Percentiles rank a stretch among this genome's conserved stretches.
These are phyloP conservation scores for Drosophila takahashii DNA, from an alignment of 1,140 invertebrate species.

Conservation along the genomic window DNA sequence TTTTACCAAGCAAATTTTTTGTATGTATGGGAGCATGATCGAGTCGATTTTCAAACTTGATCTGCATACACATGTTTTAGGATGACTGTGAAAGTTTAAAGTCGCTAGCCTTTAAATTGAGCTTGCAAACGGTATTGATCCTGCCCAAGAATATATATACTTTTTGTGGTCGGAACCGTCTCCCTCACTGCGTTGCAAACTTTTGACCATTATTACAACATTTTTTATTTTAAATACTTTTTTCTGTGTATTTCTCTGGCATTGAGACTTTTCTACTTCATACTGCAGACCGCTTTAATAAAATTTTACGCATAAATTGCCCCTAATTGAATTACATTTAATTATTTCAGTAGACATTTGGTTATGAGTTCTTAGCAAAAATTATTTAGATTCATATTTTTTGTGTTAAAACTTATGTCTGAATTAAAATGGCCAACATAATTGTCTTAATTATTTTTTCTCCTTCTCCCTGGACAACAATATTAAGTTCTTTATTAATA, in stretches of 20 bases:
- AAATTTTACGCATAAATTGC: conserved; percentile 56
- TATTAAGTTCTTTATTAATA: conserved; percentile 14
- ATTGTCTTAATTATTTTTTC: conserved; percentile 26
- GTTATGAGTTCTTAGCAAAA: conserved; percentile 2
- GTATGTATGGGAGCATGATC: no score
- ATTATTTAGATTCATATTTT: conserved; percentile 11
- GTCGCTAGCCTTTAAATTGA: no score
- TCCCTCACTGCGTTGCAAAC: no score
- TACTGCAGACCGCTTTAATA: conserved; percentile 30
- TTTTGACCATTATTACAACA: no score
- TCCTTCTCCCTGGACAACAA: neutral
- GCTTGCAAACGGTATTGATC: no score
- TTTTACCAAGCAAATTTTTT: no score
- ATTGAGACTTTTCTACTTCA: conserved; percentile 22
- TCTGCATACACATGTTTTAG: no score
- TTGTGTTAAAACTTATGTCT: conserved; percentile 23
- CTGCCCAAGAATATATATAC: no score
- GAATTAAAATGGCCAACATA: conserved; percentile 45
- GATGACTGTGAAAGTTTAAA: no score
- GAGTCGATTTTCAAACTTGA: no score
- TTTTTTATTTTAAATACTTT: no score
- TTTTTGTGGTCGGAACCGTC: no score
- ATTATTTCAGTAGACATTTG: conserved; percentile 31
- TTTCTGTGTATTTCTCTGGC: conserved; percentile 17
- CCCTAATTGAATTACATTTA: conserved; percentile 59